Conservation (phyloP, 2,113 vertebrate species). For the Lycocorax pyrrhopterus region DNA sequence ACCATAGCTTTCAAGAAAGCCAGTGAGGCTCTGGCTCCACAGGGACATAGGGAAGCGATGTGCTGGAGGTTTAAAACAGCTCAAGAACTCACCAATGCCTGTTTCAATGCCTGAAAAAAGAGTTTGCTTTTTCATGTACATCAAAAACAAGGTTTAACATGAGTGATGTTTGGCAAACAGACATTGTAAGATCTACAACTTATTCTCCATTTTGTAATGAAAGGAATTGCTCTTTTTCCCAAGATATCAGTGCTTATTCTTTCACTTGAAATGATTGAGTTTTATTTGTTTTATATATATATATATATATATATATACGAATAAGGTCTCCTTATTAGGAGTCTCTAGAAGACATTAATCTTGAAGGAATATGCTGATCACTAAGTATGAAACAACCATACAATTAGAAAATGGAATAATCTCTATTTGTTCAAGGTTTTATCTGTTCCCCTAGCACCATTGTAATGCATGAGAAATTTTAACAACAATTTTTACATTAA, state of each 20-base stretch:
- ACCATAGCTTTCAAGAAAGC: not conserved
- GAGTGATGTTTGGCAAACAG: not conserved
- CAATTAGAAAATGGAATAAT: not conserved
- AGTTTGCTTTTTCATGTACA: not conserved
- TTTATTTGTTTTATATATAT: not conserved
- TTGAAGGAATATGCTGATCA: not conserved
- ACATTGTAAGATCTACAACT: not conserved
- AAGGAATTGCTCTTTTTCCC: not conserved
- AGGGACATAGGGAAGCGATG: rapidly evolving
- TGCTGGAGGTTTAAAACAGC: not conserved
- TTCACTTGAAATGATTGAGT: not conserved
- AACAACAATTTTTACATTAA: not conserved
- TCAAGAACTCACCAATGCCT: not conserved
- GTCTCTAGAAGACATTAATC: not conserved
- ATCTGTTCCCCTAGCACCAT: not conserved
- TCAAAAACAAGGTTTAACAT: not conserved
- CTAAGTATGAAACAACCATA: not conserved
- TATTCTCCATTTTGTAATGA: not conserved
- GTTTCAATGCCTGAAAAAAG: not conserved
- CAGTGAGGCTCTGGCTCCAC: not conserved
- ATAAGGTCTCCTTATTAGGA: not conserved
- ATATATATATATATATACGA: not conserved
- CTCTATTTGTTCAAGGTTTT: not conserved
- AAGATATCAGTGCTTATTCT: not conserved
- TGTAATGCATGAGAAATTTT: not conserved